Percentiles rank a stretch among this genome's conserved stretches.
Conservation (phyloP, 2,797 vertebrate genomes). For the Atherinosoma microstoma region DNA sequence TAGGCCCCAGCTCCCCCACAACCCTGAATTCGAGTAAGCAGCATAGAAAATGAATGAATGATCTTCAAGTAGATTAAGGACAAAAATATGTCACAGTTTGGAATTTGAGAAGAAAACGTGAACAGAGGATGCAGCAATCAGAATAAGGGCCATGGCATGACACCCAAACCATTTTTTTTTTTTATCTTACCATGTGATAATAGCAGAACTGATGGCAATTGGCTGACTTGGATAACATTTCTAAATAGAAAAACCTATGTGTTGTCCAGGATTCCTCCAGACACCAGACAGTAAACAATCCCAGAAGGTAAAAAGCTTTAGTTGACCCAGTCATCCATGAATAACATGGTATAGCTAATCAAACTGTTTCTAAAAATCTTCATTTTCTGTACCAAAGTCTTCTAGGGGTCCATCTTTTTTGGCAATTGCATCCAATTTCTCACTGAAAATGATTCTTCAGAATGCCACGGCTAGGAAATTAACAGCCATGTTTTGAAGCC, state of each 20-base stretch:
- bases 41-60: too few relatives aligned
- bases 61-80: too few relatives aligned
- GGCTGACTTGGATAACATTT: too few relatives aligned
- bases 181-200: not conserved
- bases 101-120: too few relatives aligned
- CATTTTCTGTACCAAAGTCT: not conserved
- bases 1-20: not conserved
- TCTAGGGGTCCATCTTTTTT: not conserved
- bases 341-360: too few relatives aligned
- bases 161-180: not conserved
- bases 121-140: not conserved
- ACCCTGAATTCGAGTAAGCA: not conserved
- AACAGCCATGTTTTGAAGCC: not conserved
- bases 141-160: not conserved
- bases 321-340: not conserved
- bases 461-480: not conserved
- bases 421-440: not conserved
- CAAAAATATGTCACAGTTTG: too few relatives aligned
- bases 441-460: not conserved
- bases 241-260: too few relatives aligned
- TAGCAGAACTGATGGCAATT: too few relatives aligned
- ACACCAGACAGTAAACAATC: too few relatives aligned
- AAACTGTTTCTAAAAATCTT: too few relatives aligned
- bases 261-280: too few relatives aligned
- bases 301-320: not conserved